A percentile compares a stretch with the other conserved stretches of the same genome.
Conservation (phyloP, 2,888 invertebrate genomes). For the Malthinus flaveolus region DNA sequence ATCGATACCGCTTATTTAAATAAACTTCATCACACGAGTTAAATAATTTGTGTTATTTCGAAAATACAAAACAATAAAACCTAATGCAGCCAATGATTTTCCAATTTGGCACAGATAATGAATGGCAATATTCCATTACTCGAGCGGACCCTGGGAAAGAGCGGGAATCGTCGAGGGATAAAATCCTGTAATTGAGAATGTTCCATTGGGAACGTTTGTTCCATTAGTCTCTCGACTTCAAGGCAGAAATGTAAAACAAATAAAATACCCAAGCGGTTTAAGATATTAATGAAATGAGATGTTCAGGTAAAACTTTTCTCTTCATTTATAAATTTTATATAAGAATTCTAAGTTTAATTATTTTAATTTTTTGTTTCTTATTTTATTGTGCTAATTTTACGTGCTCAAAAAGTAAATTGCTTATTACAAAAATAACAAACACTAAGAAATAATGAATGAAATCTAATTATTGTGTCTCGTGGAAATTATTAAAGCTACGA, state of each 20-base stretch:
- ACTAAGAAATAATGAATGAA: no score
- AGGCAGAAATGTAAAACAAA: constrained; percentile 43
- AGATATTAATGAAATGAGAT: constrained; percentile 31
- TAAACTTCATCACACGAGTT: background rate
- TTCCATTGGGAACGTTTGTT: constrained; percentile 43
- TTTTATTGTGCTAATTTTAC: no score
- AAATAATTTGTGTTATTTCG: constrained; percentile 13
- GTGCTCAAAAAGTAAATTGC: no score
- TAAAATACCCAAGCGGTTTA: constrained; percentile 35
- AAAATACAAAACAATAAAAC: constrained; percentile 23
- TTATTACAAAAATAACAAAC: no score
- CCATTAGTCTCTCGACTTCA: constrained; percentile 41
- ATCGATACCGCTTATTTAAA: constrained; percentile 12
- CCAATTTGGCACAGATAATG: constrained; percentile 41
- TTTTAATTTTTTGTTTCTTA: no score
- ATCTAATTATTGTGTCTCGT: no score
- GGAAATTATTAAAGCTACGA: no score
- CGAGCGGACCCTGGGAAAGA: constrained; percentile 34
- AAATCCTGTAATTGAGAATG: constrained; percentile 46
- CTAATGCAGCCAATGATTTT: constrained; percentile 36
- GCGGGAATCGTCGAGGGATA: constrained; percentile 39
- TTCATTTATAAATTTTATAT: constrained; percentile 11
- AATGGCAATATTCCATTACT: constrained; percentile 39
- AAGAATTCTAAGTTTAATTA: no score
- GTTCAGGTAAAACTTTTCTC: constrained; percentile 13